A percentile compares a stretch with the other conserved stretches of the same genome.
These are phyloP conservation scores for Phalacrocorax aristotelis DNA, from an alignment of 2,113 vertebrate genomes.

Conservation along the genomic window DNA sequence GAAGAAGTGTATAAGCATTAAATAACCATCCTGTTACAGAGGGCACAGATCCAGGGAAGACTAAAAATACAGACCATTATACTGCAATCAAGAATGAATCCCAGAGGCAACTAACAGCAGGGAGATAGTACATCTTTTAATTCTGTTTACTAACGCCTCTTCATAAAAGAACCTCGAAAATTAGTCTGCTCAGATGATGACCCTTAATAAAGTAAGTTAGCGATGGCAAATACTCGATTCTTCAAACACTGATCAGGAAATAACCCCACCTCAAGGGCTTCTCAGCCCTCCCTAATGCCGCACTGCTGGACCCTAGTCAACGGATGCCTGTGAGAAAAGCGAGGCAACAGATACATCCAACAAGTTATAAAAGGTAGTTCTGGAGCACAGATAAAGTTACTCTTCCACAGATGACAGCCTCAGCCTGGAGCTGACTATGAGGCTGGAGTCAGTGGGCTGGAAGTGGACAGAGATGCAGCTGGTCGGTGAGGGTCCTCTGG, in stretches of 20 bases:
- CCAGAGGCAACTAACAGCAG: not conserved
- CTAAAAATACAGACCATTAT: conserved; percentile 27
- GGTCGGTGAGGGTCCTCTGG: not conserved
- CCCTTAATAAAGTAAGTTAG: not conserved
- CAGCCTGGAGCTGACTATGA: not conserved
- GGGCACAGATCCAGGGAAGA: conserved; percentile 13
- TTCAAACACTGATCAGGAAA: not conserved
- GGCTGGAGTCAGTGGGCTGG: not conserved
- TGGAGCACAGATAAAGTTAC: not conserved
- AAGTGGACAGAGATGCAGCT: not conserved
- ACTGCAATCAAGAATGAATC: not conserved
- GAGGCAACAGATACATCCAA: not conserved
- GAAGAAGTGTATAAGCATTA: not conserved
- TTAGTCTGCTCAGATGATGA: not conserved
- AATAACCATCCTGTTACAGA: conserved; percentile 18
- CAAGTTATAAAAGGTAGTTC: not conserved
- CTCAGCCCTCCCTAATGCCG: not conserved
- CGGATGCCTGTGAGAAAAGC: not conserved
- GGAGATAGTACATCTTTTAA: not conserved
- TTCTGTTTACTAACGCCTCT: conserved; percentile 24
- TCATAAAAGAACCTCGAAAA: not conserved
- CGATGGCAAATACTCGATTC: not conserved
- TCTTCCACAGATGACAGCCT: not conserved
- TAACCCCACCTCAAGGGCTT: not conserved
- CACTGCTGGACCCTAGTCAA: not conserved